These are phyloP conservation scores for Palloptera scutellata DNA, from an alignment of 2,888 invertebrate species.

Conservation along the genomic window DNA sequence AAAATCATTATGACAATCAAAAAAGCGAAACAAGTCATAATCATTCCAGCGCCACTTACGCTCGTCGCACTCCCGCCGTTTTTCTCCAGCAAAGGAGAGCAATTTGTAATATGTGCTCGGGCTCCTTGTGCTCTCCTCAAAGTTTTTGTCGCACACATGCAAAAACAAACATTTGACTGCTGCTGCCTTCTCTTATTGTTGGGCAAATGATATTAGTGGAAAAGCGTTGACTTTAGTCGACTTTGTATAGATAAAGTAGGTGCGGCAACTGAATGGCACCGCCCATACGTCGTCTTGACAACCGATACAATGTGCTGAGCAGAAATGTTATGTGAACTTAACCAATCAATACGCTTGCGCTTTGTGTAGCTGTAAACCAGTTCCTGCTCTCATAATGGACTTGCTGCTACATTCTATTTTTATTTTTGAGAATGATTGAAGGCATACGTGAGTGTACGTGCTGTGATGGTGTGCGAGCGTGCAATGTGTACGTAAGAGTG, in stretches of 20 bases:
- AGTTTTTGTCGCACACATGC: background rate
- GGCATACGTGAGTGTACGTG: background rate
- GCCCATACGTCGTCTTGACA: conserved; percentile 44
- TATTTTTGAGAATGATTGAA: background rate
- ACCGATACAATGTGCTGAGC: conserved; percentile 6
- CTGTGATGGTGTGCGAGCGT: conserved; percentile 1
- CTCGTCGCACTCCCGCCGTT: no score
- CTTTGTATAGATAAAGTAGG: conserved; percentile 38
- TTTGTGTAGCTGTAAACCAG: conserved; percentile 32
- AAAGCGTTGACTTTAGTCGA: background rate
- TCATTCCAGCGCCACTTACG: background rate
- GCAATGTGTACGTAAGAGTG: conserved; percentile 58
- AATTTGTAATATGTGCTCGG: background rate
- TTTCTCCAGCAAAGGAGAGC: background rate
- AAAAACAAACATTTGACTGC: background rate
- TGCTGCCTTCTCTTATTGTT: background rate
- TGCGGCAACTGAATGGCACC: conserved; percentile 46
- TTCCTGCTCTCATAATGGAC: conserved; percentile 22
- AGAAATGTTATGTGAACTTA: conserved; percentile 12
- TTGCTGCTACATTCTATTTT: background rate
- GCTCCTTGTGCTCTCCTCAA: no score
- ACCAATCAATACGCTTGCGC: conserved; percentile 57
- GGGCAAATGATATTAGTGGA: background rate
- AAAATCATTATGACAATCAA: no score
- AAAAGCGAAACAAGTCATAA: background rate